Evolutionary conservation across 2,888 invertebrate species (phyloP), one percentile per base, ranked within the genome.

Genomic region (Ceriagrion tenellum): DNA sequence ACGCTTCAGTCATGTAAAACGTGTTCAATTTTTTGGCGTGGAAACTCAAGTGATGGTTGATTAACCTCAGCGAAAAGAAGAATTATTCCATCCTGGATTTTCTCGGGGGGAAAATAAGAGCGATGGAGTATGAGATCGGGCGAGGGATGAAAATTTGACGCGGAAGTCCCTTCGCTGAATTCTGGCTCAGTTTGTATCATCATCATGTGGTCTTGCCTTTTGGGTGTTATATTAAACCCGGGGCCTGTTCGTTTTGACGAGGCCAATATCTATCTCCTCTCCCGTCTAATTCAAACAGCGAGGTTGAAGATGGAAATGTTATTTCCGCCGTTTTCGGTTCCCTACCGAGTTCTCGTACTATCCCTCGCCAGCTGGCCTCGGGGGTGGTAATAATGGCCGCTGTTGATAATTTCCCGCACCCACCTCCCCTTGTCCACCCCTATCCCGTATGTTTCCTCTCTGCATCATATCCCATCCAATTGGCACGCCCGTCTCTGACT

Each of bases 261-360:
- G 81, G 35, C 81, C 81, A 81, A 81, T 81, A 81, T 81, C 81
- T 81, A 81, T 81, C 35, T 81, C 81, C 81, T 81, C 81, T 81
- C 30, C 30, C 35, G 81, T 81, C 35, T 35, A 30, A 81, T 81
- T 35, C 81, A 81, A 81, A 81, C 35, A 35, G 35, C 35, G 81
- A 35, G 13, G 69, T 26, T 69, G 81, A 35, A 35, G 81, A 35
- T 81, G 35, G 81, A 81, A 81, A 81, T 81, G 81, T 10, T 81
- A 81, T 81, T 81, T 81, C 81, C 35, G 35, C 35, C 35, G 81
- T 81, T 81, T 81, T 81, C 81, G 81, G 81, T 81, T 30, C 81
- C 35, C 81, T 59, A 13, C 30, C 81, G 35, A 59, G 59, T 81
- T 26, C 35, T 35, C 35, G 12, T 23, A n/a, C 69, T 81, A 20